Evolutionary conservation across 2,888 invertebrate species (phyloP).

Genomic region (Oligia strigilis): DNA sequence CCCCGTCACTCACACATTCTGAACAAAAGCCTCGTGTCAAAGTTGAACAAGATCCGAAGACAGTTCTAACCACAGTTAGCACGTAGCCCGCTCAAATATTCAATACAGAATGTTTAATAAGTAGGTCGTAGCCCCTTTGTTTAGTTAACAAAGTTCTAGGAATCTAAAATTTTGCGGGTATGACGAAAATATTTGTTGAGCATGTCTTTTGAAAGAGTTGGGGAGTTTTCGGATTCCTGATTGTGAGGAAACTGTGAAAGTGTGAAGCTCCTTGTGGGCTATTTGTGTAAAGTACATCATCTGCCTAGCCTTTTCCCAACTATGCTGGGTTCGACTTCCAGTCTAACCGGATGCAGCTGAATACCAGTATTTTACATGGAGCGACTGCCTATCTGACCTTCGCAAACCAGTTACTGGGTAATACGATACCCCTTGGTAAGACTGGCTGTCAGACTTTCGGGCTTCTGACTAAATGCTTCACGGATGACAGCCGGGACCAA

Average conservation of each 20-base stretch:
- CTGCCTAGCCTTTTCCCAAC: too few species aligned
- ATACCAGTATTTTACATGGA: too few species aligned
- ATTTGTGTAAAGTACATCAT: not conserved
- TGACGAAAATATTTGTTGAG: slow-evolving; percentile 50
- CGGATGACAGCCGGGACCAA: too few species aligned
- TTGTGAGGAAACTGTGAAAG: slow-evolving; percentile 18
- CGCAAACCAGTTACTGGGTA: too few species aligned
- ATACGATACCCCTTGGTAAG: too few species aligned
- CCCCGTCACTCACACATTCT: slow-evolving; percentile 44
- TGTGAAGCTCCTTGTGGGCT: not conserved
- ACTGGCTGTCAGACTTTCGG: too few species aligned
- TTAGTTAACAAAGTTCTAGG: slow-evolving; percentile 60
- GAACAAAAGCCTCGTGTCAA: slow-evolving; percentile 50
- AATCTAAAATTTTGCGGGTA: slow-evolving; percentile 54
- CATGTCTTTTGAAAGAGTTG: slow-evolving; percentile 36
- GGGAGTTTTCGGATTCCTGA: not conserved
- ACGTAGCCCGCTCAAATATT: slow-evolving; percentile 61
- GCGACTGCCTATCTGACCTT: too few species aligned
- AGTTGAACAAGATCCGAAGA: slow-evolving; percentile 57
- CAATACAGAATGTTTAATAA: slow-evolving; percentile 63
- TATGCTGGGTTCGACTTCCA: too few species aligned
- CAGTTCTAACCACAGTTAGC: slow-evolving; percentile 47
- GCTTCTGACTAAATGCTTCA: too few species aligned
- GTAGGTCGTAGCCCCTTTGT: slow-evolving; percentile 63
- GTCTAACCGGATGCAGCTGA: too few species aligned